Percentiles rank a stretch among this genome's conserved stretches.
These are phyloP conservation scores for Lutjanus campechanus DNA, from an alignment of 2,797 vertebrate genomes.

Conservation along the genomic window DNA sequence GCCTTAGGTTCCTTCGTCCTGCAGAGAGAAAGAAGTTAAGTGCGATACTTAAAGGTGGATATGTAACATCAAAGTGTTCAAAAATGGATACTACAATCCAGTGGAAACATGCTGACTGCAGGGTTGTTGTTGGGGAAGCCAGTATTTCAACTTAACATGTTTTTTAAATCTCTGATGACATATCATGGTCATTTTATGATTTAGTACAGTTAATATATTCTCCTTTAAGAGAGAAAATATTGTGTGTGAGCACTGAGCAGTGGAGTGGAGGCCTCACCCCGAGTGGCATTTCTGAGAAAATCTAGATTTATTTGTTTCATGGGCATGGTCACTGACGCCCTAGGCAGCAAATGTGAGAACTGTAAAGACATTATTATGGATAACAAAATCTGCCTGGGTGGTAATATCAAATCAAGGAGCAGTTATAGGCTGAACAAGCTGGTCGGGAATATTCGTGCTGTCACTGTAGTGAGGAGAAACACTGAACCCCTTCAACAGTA, in stretches of 20 bases:
- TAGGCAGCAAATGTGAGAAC: conserved; percentile 27
- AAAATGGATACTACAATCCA: too few species aligned
- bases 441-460: neutral
- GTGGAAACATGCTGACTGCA: too few species aligned
- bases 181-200: too few species aligned
- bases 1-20: conserved; percentile 93
- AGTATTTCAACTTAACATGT: too few species aligned
- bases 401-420: conserved; percentile 27
- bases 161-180: too few species aligned
- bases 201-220: too few species aligned
- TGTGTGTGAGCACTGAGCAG: neutral
- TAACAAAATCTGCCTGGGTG: conserved; percentile 24
- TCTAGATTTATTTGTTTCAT: conserved; percentile 39
- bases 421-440: neutral
- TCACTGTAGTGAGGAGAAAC: neutral
- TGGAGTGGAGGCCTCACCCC: neutral
- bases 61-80: too few species aligned
- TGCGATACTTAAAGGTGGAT: too few species aligned
- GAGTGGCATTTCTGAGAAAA: conserved; percentile 10
- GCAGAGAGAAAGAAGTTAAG: conserved; percentile 22
- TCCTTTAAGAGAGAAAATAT: neutral
- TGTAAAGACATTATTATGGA: conserved; percentile 16
- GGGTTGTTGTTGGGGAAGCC: too few species aligned
- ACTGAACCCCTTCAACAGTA: neutral
- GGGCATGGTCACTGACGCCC: neutral